phyloP scores from a whole-genome alignment of 2,888 invertebrate species.

The Chrysolina oricalcia region DNA sequence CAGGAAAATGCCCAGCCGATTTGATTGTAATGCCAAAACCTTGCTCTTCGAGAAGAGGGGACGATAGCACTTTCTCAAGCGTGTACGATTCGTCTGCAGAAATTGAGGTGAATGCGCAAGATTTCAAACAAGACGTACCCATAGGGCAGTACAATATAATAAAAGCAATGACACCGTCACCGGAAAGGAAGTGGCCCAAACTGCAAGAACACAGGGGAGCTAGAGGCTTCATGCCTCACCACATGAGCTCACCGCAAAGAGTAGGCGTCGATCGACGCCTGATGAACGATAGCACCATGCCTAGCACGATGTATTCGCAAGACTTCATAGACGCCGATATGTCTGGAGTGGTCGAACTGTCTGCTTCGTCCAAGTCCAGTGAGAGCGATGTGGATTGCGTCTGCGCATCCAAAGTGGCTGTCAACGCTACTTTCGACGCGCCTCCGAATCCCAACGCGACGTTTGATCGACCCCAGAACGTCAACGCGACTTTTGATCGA shows the following conservation, averaged over 20 bases:
- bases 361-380: not conserved
- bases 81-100: constrained; percentile 28
- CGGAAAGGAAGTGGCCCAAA: constrained; percentile 7
- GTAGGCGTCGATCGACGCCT: not conserved
- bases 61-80: not conserved
- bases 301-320: constrained; percentile 26
- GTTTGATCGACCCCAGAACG: not conserved
- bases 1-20: not conserved
- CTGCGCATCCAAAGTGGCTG: not conserved
- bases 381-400: not conserved
- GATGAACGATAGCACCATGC: constrained; percentile 3
- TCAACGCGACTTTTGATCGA: not conserved
- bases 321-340: not conserved
- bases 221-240: constrained; percentile 8
- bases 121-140: not conserved
- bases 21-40: not conserved
- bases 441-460: not conserved
- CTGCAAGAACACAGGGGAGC: constrained; percentile 10
- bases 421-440: not conserved
- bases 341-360: not conserved
- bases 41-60: not conserved
- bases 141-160: constrained; percentile 24
- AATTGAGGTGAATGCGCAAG: not conserved
- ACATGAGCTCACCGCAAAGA: constrained; percentile 8
- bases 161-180: not conserved